Conservation (phyloP, 2,113 vertebrate genomes). For the Limnothrissa miodon region DNA sequence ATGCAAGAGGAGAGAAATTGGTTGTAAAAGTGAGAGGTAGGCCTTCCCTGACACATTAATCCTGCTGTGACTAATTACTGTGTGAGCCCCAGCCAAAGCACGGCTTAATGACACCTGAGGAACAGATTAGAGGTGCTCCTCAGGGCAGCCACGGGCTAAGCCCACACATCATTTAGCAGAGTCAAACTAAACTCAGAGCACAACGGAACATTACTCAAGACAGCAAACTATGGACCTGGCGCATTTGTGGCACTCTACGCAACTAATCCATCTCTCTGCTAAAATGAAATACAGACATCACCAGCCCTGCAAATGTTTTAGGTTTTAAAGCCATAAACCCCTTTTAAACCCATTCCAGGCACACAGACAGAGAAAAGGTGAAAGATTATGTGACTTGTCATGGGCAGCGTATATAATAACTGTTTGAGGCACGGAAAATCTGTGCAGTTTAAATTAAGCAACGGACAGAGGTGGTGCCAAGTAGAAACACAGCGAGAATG, state of each 20-base stretch:
- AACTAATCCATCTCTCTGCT: background rate
- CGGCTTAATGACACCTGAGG: background rate
- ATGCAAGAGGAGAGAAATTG: background rate
- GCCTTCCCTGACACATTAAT: background rate
- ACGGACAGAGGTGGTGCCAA: background rate
- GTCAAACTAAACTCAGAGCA: background rate
- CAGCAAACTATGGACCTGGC: background rate
- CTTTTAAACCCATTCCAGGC: background rate
- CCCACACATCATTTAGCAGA: background rate
- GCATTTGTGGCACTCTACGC: background rate
- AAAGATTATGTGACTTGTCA: background rate
- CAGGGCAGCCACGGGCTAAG: background rate
- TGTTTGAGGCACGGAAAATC: background rate
- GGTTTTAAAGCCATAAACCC: no score
- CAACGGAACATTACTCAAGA: background rate
- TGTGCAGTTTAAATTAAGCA: background rate
- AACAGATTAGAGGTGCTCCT: slow-evolving; percentile 2
- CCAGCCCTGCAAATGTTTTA: background rate
- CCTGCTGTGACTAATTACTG: slow-evolving; percentile 14
- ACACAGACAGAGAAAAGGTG: background rate
- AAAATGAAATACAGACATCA: background rate
- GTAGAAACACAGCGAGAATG: background rate
- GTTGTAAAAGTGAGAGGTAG: background rate
- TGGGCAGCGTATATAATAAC: background rate
- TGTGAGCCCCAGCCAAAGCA: background rate